Conservation (phyloP, 2,888 invertebrate species). For the Anthoptus insignis region DNA sequence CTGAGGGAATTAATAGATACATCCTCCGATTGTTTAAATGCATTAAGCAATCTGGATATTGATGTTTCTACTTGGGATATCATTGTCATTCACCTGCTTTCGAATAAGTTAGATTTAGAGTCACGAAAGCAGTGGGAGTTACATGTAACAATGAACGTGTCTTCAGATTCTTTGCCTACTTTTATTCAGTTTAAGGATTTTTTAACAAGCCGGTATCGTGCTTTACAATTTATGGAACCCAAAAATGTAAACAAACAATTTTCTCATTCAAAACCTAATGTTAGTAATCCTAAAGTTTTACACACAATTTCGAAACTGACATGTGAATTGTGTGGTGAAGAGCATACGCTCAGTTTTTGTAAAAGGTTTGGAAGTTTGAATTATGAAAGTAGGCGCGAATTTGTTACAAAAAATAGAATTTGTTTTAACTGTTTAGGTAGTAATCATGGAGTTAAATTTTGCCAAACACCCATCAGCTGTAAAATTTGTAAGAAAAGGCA, state of each 20-base stretch:
- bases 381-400: constrained; percentile 38
- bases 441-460: constrained; percentile 47
- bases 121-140: constrained; percentile 47
- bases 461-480: constrained; percentile 38
- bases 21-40: constrained; percentile 45
- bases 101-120: constrained; percentile 44
- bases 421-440: constrained; percentile 50
- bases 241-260: constrained; percentile 23
- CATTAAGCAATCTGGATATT: constrained; percentile 40
- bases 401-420: constrained; percentile 43
- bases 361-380: constrained; percentile 44
- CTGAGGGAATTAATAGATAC: constrained; percentile 42
- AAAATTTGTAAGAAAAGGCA: constrained; percentile 43
- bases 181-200: constrained; percentile 45
- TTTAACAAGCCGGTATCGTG: constrained; percentile 44
- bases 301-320: constrained; percentile 12
- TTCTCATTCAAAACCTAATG: constrained; percentile 12
- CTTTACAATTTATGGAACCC: constrained; percentile 45
- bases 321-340: constrained; percentile 48
- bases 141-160: constrained; percentile 21
- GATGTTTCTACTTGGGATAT: constrained; percentile 46
- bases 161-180: constrained; percentile 45
- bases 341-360: constrained; percentile 47
- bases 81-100: constrained; percentile 43
- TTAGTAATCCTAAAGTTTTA: constrained; percentile 3